phyloP scores from a whole-genome alignment of 2,113 vertebrate genomes.

The Cisticola juncidis region DNA sequence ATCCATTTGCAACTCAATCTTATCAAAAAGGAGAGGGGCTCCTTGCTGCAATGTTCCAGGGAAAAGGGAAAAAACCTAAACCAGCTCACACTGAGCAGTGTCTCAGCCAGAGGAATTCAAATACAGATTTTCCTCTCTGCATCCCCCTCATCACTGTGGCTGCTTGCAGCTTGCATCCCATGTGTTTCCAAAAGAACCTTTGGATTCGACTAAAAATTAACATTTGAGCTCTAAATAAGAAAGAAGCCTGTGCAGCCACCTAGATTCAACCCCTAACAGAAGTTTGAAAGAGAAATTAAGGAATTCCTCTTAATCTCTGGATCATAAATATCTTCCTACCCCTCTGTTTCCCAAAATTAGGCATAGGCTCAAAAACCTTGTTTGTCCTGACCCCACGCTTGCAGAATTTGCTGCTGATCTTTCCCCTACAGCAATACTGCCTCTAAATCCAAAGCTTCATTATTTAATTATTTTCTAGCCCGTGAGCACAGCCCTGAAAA shows the following conservation, averaged over 20 bases:
- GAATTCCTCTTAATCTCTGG: background rate
- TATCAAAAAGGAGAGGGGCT: background rate
- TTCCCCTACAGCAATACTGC: background rate
- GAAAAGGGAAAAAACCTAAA: background rate
- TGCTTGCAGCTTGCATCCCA: background rate
- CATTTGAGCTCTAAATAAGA: background rate
- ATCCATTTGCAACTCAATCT: conserved; percentile 42
- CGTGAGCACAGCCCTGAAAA: background rate
- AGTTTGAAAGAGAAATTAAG: background rate
- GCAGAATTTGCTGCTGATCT: background rate
- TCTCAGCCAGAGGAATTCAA: background rate
- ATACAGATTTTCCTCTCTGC: background rate
- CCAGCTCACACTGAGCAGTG: background rate
- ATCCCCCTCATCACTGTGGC: background rate
- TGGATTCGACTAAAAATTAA: background rate
- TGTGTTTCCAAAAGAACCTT: background rate
- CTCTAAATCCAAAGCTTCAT: background rate
- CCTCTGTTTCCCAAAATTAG: background rate
- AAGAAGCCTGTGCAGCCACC: background rate
- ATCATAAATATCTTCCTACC: background rate
- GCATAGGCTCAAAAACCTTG: background rate
- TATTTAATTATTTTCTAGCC: conserved; percentile 9
- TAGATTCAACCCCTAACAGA: background rate
- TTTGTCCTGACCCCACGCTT: background rate
- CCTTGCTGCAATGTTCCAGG: background rate